These are phyloP conservation scores for Hypomesus transpacificus DNA, from an alignment of 2,113 vertebrate genomes.

Conservation along the genomic window DNA sequence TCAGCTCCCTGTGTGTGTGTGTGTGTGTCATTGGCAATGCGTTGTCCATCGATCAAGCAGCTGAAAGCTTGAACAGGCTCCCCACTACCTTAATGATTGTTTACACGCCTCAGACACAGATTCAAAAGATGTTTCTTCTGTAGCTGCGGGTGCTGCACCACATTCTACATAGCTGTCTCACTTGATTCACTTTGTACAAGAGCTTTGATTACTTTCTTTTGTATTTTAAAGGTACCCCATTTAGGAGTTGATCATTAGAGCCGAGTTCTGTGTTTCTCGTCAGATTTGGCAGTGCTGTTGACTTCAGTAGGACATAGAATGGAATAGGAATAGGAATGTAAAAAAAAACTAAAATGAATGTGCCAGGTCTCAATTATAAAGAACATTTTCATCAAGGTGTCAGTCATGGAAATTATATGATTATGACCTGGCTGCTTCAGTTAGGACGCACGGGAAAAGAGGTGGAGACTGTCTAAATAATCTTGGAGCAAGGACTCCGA, in stretches of 20 bases:
- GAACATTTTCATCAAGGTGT: too few species aligned
- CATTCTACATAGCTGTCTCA: slow-evolving; percentile 43
- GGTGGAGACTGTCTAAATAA: slow-evolving; percentile 18
- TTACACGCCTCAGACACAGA: slow-evolving; percentile 55
- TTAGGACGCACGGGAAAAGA: not conserved
- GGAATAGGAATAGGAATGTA: not conserved
- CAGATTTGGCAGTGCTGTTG: not conserved
- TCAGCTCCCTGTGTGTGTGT: slow-evolving; percentile 43
- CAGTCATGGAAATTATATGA: too few species aligned
- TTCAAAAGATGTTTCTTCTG: slow-evolving; percentile 56
- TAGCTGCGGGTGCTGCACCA: slow-evolving; percentile 44
- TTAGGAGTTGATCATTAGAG: not conserved
- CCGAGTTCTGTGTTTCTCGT: not conserved
- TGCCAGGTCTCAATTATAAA: too few species aligned
- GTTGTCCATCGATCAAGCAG: slow-evolving; percentile 48
- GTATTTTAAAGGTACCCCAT: not conserved
- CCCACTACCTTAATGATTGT: slow-evolving; percentile 62
- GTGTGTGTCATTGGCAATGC: slow-evolving; percentile 49
- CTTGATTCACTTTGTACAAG: slow-evolving; percentile 44
- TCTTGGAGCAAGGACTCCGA: slow-evolving; percentile 17
- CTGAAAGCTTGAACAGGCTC: slow-evolving; percentile 54
- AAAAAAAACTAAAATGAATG: not conserved
- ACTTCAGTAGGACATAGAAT: not conserved
- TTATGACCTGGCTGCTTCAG: too few species aligned
- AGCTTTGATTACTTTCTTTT: not conserved